These are phyloP conservation scores for Chaetura pelagica DNA, from an alignment of 2,113 vertebrate genomes.

Conservation along the genomic window DNA sequence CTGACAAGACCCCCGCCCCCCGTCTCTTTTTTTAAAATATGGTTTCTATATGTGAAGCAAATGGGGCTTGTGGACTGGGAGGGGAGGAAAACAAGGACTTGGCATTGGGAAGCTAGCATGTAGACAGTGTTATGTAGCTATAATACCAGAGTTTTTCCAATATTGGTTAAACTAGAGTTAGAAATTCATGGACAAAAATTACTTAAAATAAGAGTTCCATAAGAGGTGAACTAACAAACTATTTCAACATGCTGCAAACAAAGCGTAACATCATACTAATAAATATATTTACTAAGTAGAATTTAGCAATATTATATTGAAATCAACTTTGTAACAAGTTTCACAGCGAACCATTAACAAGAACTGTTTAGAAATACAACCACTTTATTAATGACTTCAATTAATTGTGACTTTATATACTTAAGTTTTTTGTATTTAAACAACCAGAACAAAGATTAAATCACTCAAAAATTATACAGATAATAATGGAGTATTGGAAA, in stretches of 20 bases:
- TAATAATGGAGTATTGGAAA: not conserved
- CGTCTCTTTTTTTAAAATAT: not conserved
- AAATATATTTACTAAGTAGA: not conserved
- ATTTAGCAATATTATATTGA: not conserved
- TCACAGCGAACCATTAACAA: not conserved
- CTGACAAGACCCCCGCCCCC: not conserved
- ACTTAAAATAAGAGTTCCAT: not conserved
- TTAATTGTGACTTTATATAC: not conserved
- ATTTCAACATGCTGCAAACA: not conserved
- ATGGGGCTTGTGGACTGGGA: not conserved
- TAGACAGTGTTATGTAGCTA: not conserved
- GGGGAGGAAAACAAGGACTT: not conserved
- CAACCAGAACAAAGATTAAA: not conserved
- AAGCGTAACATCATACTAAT: not conserved
- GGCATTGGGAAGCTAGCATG: not conserved
- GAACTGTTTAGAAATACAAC: not conserved
- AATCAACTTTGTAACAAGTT: not conserved
- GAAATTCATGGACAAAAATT: not conserved
- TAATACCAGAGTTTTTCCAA: not conserved
- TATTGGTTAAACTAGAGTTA: not conserved
- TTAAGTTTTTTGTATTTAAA: not conserved
- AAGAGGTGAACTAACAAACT: not conserved
- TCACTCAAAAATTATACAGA: not conserved
- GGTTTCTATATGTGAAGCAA: not conserved
- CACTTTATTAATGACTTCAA: not conserved